Evolutionary conservation across 1,140 invertebrate species (phyloP).

Genomic region (Leptinotarsa texana): DNA sequence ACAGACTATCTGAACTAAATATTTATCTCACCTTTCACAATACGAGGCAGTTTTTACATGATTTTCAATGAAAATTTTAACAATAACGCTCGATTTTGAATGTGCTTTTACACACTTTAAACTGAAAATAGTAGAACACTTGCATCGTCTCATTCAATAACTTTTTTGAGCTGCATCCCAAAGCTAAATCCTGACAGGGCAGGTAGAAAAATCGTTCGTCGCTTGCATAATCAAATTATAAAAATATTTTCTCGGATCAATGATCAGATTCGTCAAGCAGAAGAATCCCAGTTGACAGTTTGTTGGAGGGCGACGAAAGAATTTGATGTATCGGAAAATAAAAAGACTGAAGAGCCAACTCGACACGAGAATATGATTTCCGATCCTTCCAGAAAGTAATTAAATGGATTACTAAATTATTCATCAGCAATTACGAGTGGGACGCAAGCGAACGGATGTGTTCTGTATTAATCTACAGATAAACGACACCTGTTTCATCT

Average conservation of each 20-base stretch:
- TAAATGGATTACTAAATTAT: conserved; percentile 42
- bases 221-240: neutral
- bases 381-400: conserved; percentile 26
- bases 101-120: too few species aligned
- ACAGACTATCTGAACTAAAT: too few species aligned
- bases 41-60: too few species aligned
- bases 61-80: too few species aligned
- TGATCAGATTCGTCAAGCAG: neutral
- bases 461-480: conserved; percentile 34
- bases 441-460: conserved; percentile 34
- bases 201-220: neutral
- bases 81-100: too few species aligned
- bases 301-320: neutral
- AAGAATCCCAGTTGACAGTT: neutral
- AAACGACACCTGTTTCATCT: conserved; percentile 34
- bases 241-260: conserved; percentile 3
- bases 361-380: conserved; percentile 7
- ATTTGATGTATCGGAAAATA: conserved; percentile 12
- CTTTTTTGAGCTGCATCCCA: neutral
- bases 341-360: neutral
- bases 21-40: too few species aligned
- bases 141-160: neutral
- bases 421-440: conserved; percentile 38
- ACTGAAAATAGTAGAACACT: too few species aligned
- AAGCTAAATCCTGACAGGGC: neutral